phyloP scores from a whole-genome alignment of 2,888 invertebrate genomes.

The Ennomos quercinarius region DNA sequence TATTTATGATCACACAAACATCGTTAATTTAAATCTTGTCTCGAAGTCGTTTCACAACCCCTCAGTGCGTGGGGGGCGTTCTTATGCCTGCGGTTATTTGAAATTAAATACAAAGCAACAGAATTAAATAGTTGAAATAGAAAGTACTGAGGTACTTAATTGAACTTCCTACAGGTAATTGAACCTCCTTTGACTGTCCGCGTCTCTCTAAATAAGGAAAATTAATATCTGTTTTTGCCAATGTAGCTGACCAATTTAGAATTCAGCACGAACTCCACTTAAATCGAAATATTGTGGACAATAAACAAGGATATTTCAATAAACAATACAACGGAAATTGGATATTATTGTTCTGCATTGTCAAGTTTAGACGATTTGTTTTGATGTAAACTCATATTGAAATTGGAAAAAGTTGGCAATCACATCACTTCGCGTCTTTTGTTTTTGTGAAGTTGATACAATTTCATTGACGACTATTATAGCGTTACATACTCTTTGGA shows the following conservation, averaged over 20 bases:
- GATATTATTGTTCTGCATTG: constrained; percentile 24
- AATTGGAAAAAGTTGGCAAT: constrained; percentile 16
- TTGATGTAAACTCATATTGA: constrained; percentile 21
- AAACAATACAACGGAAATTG: constrained; percentile 21
- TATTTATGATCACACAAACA: too few relatives aligned
- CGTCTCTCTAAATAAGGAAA: constrained; percentile 12
- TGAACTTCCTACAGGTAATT: too few relatives aligned
- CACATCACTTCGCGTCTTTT: constrained; percentile 7
- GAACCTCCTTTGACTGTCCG: too few relatives aligned
- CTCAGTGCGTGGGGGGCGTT: too few relatives aligned
- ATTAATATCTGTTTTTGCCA: constrained; percentile 11
- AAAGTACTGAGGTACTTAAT: too few relatives aligned
- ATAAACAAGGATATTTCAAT: constrained; percentile 20
- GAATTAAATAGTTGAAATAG: too few relatives aligned
- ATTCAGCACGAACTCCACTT: constrained; percentile 18
- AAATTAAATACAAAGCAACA: too few relatives aligned
- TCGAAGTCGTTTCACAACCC: too few relatives aligned
- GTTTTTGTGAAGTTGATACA: constrained; percentile 7
- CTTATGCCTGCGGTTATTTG: too few relatives aligned
- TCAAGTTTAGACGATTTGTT: constrained; percentile 24
- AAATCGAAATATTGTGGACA: constrained; percentile 20
- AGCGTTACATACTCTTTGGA: too few relatives aligned
- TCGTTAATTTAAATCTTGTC: too few relatives aligned
- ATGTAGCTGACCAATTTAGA: constrained; percentile 9
- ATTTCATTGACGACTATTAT: background rate